Base-by-base conservation (phyloP, 2,888 invertebrate genomes). In the Acanthoscelides obtectus region DNA sequence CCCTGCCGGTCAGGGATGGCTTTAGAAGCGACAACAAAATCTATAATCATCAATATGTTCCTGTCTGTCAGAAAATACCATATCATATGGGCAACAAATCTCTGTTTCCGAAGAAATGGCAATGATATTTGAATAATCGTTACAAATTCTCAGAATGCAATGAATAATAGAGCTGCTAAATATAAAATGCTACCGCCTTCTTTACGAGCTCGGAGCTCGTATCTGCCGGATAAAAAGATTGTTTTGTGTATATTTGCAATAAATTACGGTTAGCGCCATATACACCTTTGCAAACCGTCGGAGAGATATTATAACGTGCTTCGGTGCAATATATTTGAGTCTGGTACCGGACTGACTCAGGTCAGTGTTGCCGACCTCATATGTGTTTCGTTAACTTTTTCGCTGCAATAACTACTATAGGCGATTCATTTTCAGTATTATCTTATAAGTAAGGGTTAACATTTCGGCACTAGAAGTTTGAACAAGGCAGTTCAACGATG, bases 81-180 rank as follows among this genome's bases (percentile, higher is more conserved):
- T 45, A 45, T 12, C 45, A 6, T 12, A 17, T 12, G 22, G 6
- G 20, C 27, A 22, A 71, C 67, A 69, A 71, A 71, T 69, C 67
- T 64, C 70, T 63, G 22, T 72, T 72, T 72, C 71, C 71, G 69
- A 64, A 71, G 72, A 72, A 72, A 71, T 27, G 71, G 69, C 76
- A 75, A 72, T 70, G 73, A 70, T 73, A 77, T 78, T 77, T 75
- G 71, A 77, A 77, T 79, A 79, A 77, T 79, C 73, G 76, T 75
- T 68, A 73, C 73, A 72, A 75, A 79, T 79, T 79, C 79, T 71
- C 25, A 74, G 79, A 78, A 79, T 76, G 74, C 73, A 73, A 74
- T 75, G 78, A 76, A 77, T 77, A 77, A 76, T 75, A 72, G 71
- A 70, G 64, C 25, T 63, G 21, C 22, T 20, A 25, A 69, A 25